Evolutionary conservation across 2,888 invertebrate species (phyloP), one percentile per base, ranked within the genome.

Genomic region (Temnothorax rugatulus): DNA sequence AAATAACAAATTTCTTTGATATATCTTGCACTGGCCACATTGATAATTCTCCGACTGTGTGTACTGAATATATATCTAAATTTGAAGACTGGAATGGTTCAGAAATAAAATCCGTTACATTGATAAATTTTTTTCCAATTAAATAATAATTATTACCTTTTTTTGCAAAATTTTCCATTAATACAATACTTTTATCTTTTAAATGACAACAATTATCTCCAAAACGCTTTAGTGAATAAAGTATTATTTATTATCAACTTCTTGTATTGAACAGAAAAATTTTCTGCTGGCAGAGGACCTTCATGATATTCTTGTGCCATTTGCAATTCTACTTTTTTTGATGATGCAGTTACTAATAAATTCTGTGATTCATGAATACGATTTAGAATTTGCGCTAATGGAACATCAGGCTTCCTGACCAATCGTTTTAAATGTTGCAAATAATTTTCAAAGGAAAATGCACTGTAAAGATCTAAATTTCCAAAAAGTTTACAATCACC

Each of bases 391-490:
- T 68, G 29, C 4, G 34, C 29, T n/a, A 68, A 50, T 11, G 50
- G 68, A 29, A 21, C n/a, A n/a, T 84, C 79, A 18, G 71, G 57
- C 57, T 82, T 86, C 21, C 86, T 15, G 8, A 82, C 41, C n/a
- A 81, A 82, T 13, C 41, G 61, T 57, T 77, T 84, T 18, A 86
- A 66, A 71, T 76, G 59, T 21, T 83, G 83, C 71, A 86, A 52
- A 21, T 68, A 81, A 66, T 86, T 86, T 86, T 86, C 82, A 52
- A 83, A 84, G 2, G 44, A 11, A 21, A 86, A 86, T 7, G 79
- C 83, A 50, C 84, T 86, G 21, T 83, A 84, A 13, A 13, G 8
- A n/a, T 84, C 83, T 18, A 86, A 69, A 34, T 13, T 50, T 34
- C 79, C 69, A 29, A 82, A 61, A 61, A 81, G n/a, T 59, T 25